Conservation (phyloP, 2,888 invertebrate species). For the Drosophila anomelani region DNA sequence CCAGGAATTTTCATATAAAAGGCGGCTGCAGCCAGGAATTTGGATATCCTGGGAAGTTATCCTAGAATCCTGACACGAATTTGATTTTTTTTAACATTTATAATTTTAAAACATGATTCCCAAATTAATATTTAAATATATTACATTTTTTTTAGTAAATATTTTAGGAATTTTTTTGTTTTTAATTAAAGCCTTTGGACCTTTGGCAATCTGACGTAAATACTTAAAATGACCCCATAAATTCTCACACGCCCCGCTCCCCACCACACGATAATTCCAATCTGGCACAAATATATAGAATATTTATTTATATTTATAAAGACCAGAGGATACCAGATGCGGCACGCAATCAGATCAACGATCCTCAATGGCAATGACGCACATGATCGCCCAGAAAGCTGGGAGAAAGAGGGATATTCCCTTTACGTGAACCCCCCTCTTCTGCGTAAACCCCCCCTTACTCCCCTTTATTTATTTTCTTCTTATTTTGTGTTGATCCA, state of each 20-base stretch:
- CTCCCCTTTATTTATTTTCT: constrained; percentile 4
- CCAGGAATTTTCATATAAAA: too few relatives aligned
- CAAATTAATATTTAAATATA: too few relatives aligned
- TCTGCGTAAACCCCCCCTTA: too few relatives aligned
- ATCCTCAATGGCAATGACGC: constrained; percentile 37
- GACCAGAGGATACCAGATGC: constrained; percentile 14
- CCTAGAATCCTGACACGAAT: too few relatives aligned
- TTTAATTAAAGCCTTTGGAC: neutral
- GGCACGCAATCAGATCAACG: constrained; percentile 23
- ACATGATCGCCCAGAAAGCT: constrained; percentile 35
- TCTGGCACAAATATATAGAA: too few relatives aligned
- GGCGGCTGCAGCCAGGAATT: too few relatives aligned
- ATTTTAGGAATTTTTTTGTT: too few relatives aligned
- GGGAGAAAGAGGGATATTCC: neutral
- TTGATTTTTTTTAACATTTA: too few relatives aligned
- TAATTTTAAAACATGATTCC: too few relatives aligned
- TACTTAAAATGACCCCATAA: neutral
- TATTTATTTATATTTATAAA: neutral
- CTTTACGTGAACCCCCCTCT: neutral
- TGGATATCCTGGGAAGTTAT: too few relatives aligned
- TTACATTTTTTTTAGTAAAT: too few relatives aligned
- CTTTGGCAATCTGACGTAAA: neutral
- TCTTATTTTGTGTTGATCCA: constrained; percentile 12
- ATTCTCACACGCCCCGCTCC: neutral
- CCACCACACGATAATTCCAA: neutral